phyloP scores from a whole-genome alignment of 2,113 vertebrate species.

The Spea bombifrons region DNA sequence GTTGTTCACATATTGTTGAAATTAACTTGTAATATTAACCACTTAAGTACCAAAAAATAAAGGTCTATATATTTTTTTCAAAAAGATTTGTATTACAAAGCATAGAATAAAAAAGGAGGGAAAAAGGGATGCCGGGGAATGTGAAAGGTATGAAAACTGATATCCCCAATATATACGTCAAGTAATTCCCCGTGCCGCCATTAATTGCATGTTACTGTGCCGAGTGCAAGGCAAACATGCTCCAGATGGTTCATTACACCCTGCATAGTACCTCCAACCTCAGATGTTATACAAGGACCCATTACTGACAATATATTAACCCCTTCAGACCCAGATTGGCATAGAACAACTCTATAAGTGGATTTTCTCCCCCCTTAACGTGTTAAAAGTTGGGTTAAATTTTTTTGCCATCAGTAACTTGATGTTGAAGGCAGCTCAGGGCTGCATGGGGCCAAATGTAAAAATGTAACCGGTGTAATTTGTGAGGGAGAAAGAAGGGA shows the following conservation, averaged over 20 bases:
- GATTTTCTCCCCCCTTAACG: too few species aligned
- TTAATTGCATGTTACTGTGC: conserved; percentile 38
- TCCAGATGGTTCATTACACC: conserved; percentile 24
- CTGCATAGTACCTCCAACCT: not conserved
- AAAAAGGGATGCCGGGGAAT: conserved; percentile 37
- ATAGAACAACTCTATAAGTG: too few species aligned
- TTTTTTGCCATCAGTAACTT: too few species aligned
- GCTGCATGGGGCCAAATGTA: not conserved
- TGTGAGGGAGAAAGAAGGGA: not conserved
- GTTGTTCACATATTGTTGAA: too few species aligned
- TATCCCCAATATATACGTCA: conserved; percentile 28
- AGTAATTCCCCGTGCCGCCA: conserved; percentile 15
- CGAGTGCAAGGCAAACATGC: conserved; percentile 14
- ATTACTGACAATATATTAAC: not conserved
- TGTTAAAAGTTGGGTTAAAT: too few species aligned
- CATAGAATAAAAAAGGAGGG: conserved; percentile 10
- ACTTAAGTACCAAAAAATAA: too few species aligned
- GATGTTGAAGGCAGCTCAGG: too few species aligned
- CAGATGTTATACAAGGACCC: not conserved
- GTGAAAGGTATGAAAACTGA: conserved; percentile 27
- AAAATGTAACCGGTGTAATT: not conserved
- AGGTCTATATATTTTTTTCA: too few species aligned
- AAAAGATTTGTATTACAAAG: not conserved
- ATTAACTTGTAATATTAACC: too few species aligned
- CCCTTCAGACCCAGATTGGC: not conserved